Percentiles rank a stretch among this genome's conserved stretches.
phyloP scores from a whole-genome alignment of 2,113 vertebrate genomes.

The Odobenus rosmarus region DNA sequence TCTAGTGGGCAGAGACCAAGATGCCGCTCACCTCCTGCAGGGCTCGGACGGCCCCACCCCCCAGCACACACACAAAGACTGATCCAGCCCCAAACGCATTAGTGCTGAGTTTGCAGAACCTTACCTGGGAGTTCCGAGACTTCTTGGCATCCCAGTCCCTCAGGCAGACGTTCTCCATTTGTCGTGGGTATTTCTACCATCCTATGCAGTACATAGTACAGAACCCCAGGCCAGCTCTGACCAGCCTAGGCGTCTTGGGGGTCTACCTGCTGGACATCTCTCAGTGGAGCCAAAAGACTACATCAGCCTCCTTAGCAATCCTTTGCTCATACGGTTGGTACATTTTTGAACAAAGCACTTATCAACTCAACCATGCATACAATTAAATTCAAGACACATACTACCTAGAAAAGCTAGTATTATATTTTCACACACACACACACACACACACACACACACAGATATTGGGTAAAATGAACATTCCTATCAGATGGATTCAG shows the following conservation, averaged over 20 bases:
- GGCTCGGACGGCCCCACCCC: not conserved
- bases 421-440: not conserved
- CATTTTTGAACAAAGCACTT: slow-evolving; percentile 8
- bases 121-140: rapidly evolving
- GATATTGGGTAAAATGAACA: not conserved
- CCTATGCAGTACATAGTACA: rapidly evolving
- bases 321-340: rapidly evolving
- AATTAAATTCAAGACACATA: not conserved
- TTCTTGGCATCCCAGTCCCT: not conserved
- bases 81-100: rapidly evolving
- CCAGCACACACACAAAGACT: not conserved
- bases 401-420: not conserved
- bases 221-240: not conserved
- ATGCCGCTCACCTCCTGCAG: rapidly evolving
- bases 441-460: not conserved
- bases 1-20: not conserved
- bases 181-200: rapidly evolving
- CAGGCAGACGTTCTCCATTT: rapidly evolving
- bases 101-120: not conserved
- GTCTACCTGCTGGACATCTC: not conserved
- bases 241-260: not conserved
- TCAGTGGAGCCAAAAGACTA: rapidly evolving
- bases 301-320: not conserved
- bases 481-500: not conserved
- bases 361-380: not conserved